Evolutionary conservation across 2,888 invertebrate species (phyloP).

Genomic region (Cerastoderma edule): DNA sequence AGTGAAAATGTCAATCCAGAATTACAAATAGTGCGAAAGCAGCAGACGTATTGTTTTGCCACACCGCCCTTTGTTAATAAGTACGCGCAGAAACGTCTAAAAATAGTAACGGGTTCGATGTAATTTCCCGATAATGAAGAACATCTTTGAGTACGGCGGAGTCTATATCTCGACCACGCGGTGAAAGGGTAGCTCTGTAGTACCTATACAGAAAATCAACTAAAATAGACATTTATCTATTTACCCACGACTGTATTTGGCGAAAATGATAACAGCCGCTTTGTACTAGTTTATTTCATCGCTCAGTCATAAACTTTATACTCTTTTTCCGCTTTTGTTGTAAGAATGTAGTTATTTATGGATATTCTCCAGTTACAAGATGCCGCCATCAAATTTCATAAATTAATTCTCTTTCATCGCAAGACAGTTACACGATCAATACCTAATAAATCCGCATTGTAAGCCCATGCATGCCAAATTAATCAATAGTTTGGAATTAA

Average conservation of each 20-base stretch:
- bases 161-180: no score
- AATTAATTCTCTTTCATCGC: neutral
- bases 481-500: constrained; percentile 19
- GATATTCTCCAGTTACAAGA: neutral
- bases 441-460: constrained; percentile 1
- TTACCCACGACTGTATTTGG: no score
- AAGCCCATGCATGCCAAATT: neutral
- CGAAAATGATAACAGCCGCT: constrained; percentile 5
- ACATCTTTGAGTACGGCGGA: no score
- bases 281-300: neutral
- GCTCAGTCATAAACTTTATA: neutral
- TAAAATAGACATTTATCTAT: constrained; percentile 14
- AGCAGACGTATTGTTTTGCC: no score
- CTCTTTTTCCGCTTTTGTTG: no score
- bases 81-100: no score
- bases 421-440: constrained; percentile 9
- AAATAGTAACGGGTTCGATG: no score
- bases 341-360: neutral
- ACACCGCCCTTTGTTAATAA: no score
- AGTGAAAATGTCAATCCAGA: no score
- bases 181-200: no score
- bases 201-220: constrained; percentile 3
- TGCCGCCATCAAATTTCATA: constrained; percentile 3
- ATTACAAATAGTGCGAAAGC: no score
- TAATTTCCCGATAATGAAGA: no score